A percentile compares a stretch with the other conserved stretches of the same genome.
These are phyloP conservation scores for Agriotes lineatus DNA, from an alignment of 2,888 invertebrate genomes.

Conservation along the genomic window DNA sequence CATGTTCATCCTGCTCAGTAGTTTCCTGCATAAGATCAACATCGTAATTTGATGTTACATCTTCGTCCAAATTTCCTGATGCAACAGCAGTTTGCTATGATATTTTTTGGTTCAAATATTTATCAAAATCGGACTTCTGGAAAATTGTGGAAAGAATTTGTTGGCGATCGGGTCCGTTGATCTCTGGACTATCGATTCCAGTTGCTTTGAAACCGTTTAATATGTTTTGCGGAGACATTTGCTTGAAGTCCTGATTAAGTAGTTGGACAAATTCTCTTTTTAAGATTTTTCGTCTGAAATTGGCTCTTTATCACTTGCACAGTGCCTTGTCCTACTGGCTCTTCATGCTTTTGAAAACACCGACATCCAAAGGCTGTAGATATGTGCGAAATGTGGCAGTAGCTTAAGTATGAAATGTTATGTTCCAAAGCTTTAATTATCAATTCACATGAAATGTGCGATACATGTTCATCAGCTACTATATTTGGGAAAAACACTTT, in stretches of 20 bases:
- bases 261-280: too few relatives aligned
- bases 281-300: not conserved
- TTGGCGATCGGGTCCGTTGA: too few relatives aligned
- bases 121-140: too few relatives aligned
- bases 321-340: slow-evolving; percentile 1
- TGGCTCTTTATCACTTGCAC: not conserved
- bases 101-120: too few relatives aligned
- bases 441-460: slow-evolving; percentile 3
- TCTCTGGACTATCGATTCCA: too few relatives aligned
- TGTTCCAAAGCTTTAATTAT: not conserved
- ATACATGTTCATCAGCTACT: not conserved
- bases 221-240: not conserved
- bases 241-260: not conserved
- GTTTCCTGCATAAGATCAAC: too few relatives aligned
- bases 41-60: too few relatives aligned
- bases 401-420: not conserved
- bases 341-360: slow-evolving; percentile 54
- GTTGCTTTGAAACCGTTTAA: not conserved
- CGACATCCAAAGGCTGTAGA: slow-evolving; percentile 47
- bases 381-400: not conserved
- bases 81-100: too few relatives aligned
- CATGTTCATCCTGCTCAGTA: too few relatives aligned
- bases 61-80: too few relatives aligned
- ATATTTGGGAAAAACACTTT: not conserved
- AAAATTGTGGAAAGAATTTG: too few relatives aligned